phyloP scores from a whole-genome alignment of 2,113 vertebrate species.

The Acrocephalus kingi region DNA sequence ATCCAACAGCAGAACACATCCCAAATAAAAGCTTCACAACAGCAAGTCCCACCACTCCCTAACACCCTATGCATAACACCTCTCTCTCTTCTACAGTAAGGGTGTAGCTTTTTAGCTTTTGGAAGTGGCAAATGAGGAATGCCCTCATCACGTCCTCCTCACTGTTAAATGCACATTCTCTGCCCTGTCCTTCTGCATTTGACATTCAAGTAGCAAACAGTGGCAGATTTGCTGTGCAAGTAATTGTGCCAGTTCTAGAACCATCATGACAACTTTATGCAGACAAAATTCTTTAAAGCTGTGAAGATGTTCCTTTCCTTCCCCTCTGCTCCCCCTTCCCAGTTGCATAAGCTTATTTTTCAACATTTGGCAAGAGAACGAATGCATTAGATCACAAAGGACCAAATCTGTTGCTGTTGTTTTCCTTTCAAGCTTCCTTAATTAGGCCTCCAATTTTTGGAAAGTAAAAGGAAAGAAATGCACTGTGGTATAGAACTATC shows the following conservation, averaged over 20 bases:
- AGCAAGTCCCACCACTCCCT: not conserved
- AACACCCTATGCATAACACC: not conserved
- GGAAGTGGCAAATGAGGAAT: not conserved
- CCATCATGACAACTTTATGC: not conserved
- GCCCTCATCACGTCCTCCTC: not conserved
- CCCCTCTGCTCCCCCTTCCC: not conserved
- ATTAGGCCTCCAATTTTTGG: conserved; percentile 15
- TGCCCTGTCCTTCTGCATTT: not conserved
- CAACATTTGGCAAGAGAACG: not conserved
- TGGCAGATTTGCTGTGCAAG: not conserved
- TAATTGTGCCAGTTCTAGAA: not conserved
- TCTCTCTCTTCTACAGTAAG: not conserved
- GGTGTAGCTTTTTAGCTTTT: not conserved
- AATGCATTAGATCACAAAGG: conserved; percentile 27
- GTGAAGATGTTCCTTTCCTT: not conserved
- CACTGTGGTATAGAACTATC: not conserved
- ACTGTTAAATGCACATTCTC: not conserved
- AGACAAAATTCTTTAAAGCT: not conserved
- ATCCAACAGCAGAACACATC: not conserved
- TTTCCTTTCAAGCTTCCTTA: conserved; percentile 18
- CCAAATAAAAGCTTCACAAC: not conserved
- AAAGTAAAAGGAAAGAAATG: conserved; percentile 3
- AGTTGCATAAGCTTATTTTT: conserved; percentile 44
- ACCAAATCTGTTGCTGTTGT: conserved; percentile 23
- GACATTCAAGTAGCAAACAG: not conserved